Base-by-base conservation (phyloP, 2,113 vertebrate genomes). In the Leptobrachium ailaonicum region DNA sequence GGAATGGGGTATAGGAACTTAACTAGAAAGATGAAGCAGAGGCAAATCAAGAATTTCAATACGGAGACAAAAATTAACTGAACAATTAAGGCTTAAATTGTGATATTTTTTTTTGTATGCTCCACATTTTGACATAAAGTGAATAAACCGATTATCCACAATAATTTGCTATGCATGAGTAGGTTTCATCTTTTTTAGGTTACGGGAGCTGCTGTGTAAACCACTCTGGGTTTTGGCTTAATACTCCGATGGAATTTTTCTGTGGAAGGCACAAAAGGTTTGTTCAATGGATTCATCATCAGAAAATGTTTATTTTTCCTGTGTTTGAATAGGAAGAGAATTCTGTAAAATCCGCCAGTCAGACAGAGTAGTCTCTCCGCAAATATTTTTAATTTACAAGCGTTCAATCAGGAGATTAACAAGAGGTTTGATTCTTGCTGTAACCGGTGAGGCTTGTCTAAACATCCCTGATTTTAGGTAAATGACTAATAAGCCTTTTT, bases 241-340 rank as follows among this genome's bases (percentile, higher is more conserved):
- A 64, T 32, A 32, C n/a, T 6, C 40, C 4, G 4, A 60, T 60
- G 56, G 56, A 60, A 60, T 60, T 12, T 60, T 60, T 60, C 56
- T 60, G 13, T 60, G 56, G 56, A 60, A 60, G 56, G 56, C 56
- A 73, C 9, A 6, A 10, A 32, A 66, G 64, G 6, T 58, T 56
- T 73, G 71, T 58, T 41, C 32, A 73, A 73, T 41, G 71, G 71
- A 58, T 73, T 73, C 54, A 58, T 73, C 71, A 73, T 73, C 71
- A 43, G 53, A 69, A 69, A 73, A 69, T 67, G 53, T 73, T 73
- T 73, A 50, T 20, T 58, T 58, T 73, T 41, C 71, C 53, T 58
- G 1, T 41, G n/a, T 44, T 58, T 42, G 41, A 73, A 12, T 20
- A 70, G 68, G 44, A 20, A 73, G 41, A 42, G 58, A 56, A 44